phyloP scores from a whole-genome alignment of 2,113 vertebrate species.

The Prinia subflava region DNA sequence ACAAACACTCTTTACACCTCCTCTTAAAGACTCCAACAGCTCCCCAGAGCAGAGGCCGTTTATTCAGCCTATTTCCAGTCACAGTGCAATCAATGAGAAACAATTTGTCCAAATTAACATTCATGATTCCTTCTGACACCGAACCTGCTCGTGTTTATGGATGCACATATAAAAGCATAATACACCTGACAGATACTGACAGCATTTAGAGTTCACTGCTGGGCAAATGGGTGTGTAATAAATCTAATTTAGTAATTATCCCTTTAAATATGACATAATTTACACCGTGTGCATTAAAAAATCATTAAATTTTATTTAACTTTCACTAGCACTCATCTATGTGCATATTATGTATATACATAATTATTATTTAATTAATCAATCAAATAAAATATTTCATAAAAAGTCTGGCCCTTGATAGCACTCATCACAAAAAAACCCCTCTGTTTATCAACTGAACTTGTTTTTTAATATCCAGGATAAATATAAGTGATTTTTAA shows the following conservation, averaged over 20 bases:
- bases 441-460: neutral
- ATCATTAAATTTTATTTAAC: neutral
- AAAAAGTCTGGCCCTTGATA: neutral
- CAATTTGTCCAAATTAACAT: neutral
- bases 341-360: too few relatives aligned
- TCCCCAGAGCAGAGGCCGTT: neutral
- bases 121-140: neutral
- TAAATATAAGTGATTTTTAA: neutral
- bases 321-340: neutral
- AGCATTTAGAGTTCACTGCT: neutral
- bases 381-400: neutral
- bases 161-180: neutral
- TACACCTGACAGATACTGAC: neutral
- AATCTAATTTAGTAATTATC: neutral
- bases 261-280: neutral
- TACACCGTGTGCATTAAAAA: neutral
- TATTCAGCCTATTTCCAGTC: neutral
- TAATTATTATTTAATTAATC: neutral
- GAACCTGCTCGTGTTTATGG: neutral
- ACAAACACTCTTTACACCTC: neutral
- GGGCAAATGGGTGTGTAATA: neutral
- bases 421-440: neutral
- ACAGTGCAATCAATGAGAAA: neutral
- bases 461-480: neutral
- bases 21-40: neutral